Base-by-base conservation (phyloP, 2,113 vertebrate species). In the Hippoglossus stenolepis region DNA sequence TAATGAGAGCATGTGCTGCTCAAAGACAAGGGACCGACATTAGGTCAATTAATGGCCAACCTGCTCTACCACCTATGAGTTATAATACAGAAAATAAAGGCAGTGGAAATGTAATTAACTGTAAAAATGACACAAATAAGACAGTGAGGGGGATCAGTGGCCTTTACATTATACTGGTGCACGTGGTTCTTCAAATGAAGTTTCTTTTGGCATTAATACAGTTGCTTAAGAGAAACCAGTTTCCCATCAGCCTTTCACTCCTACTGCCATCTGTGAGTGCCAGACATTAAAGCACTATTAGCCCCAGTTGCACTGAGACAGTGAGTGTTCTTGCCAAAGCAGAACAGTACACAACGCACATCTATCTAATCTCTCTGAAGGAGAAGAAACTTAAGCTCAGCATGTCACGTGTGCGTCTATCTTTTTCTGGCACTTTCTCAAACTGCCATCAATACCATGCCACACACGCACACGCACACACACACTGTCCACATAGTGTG, bases 251-350 rank as follows among this genome's bases (percentile, higher is more conserved):
- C 45, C 56, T 82, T 76, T 66, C 75, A 79, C 47, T 71, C 3
- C 28, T 51, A 56, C 67, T 45, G 5, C 59, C 26, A n/a, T 57
- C 64, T 84, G 73, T 60, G 77, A 65, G 31, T 80, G 71, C 77
- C 77, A 76, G 61, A 78, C 57, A 58, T 74, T 85, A 31, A 57
- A 73, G 68, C 21, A 80, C 56, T 6, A 65, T 81, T 71, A 77
- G 75, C 68, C 81, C 61, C 40, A 35, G 57, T 65, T 70, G 21
- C 58, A 38, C 69, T 62, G 65, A 71, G 71, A 73, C 54, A 70
- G 70, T 8, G 38, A 43, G 57, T 5, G 2, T 21, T 68, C 47
- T 57, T 59, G 49, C 80, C 73, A 75, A 53, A 66, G 54, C 59
- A 7, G 59, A 59, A 68, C 63, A 38, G 70, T 49, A 49, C 45